A percentile compares a stretch with the other conserved stretches of the same genome.
Evolutionary conservation across 2,113 vertebrate genomes (phyloP).

Genomic region (Tapirus terrestris): DNA sequence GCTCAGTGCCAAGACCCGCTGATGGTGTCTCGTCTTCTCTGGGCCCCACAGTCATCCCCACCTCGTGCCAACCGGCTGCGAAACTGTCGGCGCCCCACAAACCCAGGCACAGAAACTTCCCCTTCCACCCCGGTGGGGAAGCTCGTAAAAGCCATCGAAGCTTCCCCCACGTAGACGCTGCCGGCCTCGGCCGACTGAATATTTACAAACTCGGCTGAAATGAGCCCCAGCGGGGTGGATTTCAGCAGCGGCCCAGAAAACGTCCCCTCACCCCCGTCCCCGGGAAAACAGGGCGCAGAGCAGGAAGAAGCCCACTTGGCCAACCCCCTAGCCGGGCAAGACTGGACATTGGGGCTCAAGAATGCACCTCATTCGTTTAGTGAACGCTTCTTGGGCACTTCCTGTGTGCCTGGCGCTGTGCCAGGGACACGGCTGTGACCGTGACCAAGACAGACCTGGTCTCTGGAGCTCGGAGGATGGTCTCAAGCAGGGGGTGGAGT

Average conservation of each 20-base stretch:
- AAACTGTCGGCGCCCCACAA: not conserved
- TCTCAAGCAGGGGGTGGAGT: not conserved
- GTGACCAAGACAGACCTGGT: not conserved
- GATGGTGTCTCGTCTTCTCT: not conserved
- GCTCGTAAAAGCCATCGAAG: not conserved
- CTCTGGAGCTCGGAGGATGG: not conserved
- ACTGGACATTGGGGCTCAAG: not conserved
- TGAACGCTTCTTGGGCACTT: not conserved
- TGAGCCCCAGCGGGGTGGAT: not conserved
- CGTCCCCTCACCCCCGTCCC: not conserved
- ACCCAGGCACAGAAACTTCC: not conserved
- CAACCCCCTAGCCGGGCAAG: not conserved
- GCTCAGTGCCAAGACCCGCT: not conserved
- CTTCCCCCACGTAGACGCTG: not conserved
- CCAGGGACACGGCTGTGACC: not conserved
- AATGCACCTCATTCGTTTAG: not conserved
- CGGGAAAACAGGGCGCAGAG: not conserved
- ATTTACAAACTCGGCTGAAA: conserved; percentile 35
- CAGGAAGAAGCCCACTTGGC: not conserved
- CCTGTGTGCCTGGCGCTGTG: not conserved
- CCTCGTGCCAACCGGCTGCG: not conserved
- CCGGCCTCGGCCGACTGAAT: fast-evolving
- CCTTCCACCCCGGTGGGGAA: not conserved
- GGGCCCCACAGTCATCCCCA: not conserved
- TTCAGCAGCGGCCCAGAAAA: not conserved